Conservation (phyloP, 2,113 vertebrate species). For the Caranx melampygus region DNA sequence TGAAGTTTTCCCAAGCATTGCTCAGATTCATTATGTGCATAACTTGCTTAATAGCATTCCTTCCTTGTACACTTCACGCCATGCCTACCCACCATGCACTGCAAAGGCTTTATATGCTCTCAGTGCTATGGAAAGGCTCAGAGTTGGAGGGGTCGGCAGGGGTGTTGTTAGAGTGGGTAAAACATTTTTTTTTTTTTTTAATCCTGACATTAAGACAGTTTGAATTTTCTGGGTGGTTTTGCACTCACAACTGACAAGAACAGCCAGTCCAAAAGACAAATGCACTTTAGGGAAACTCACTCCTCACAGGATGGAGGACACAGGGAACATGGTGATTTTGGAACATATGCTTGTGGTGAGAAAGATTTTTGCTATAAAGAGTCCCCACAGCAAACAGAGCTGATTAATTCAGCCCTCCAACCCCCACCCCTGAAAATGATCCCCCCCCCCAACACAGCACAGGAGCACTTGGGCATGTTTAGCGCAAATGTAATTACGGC, state of each 20-base stretch:
- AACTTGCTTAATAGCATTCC: constrained; percentile 85
- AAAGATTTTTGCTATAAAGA: constrained; percentile 83
- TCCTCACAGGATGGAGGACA: constrained; percentile 34
- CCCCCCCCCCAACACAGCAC: constrained; percentile 85
- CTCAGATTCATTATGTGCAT: constrained; percentile 83
- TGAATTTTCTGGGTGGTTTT: constrained; percentile 52
- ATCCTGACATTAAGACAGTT: constrained; percentile 57
- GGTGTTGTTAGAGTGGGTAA: constrained; percentile 48
- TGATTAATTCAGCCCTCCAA: constrained; percentile 88
- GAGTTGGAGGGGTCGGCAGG: constrained; percentile 45
- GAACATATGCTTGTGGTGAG: constrained; percentile 66
- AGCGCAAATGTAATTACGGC: constrained; percentile 95
- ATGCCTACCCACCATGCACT: constrained; percentile 78
- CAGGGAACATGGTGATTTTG: constrained; percentile 60
- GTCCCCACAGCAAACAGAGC: constrained; percentile 86
- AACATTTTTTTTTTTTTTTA: constrained; percentile 48
- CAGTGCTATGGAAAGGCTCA: constrained; percentile 63
- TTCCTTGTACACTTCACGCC: constrained; percentile 72
- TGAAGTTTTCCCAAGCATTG: constrained; percentile 82
- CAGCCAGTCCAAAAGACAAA: constrained; percentile 39
- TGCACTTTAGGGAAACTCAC: constrained; percentile 34
- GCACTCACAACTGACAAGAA: constrained; percentile 48
- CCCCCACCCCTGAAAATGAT: constrained; percentile 84
- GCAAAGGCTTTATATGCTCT: constrained; percentile 75
- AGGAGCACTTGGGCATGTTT: constrained; percentile 93